phyloP scores from a whole-genome alignment of 1,140 invertebrate genomes.

The Drosophila kurseongensis region DNA sequence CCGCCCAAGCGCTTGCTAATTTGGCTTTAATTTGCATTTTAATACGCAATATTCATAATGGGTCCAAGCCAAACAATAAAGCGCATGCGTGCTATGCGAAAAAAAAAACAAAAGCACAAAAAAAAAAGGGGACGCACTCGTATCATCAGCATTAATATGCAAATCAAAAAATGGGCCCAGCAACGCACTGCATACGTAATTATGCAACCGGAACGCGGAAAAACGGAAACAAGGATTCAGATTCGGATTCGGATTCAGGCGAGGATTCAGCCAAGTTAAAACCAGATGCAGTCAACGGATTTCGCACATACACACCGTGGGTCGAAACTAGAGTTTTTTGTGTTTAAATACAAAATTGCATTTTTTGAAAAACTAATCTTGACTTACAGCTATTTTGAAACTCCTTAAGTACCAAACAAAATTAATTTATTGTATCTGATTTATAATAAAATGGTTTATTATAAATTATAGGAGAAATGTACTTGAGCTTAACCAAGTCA shows the following conservation, averaged over 20 bases:
- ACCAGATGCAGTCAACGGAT: constrained; percentile 22
- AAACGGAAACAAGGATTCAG: constrained; percentile 19
- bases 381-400: no score
- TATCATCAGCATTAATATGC: constrained; percentile 70
- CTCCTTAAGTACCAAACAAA: no score
- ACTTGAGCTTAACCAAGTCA: no score
- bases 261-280: constrained; percentile 8
- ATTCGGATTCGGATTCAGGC: constrained; percentile 1
- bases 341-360: not conserved
- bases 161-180: constrained; percentile 59
- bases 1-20: constrained; percentile 57
- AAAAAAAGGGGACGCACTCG: constrained; percentile 12
- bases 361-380: no score
- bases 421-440: no score
- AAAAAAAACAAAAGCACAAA: not conserved
- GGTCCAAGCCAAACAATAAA: constrained; percentile 29
- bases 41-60: constrained; percentile 71
- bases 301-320: constrained; percentile 14
- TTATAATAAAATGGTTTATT: no score
- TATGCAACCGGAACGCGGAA: constrained; percentile 38
- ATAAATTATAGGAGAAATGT: no score
- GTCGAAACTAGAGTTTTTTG: not conserved
- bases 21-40: constrained; percentile 78
- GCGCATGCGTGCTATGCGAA: constrained; percentile 64
- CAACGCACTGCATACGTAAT: constrained; percentile 61